phyloP scores from a whole-genome alignment of 2,888 invertebrate species.

The Willowsia nigromaculata region DNA sequence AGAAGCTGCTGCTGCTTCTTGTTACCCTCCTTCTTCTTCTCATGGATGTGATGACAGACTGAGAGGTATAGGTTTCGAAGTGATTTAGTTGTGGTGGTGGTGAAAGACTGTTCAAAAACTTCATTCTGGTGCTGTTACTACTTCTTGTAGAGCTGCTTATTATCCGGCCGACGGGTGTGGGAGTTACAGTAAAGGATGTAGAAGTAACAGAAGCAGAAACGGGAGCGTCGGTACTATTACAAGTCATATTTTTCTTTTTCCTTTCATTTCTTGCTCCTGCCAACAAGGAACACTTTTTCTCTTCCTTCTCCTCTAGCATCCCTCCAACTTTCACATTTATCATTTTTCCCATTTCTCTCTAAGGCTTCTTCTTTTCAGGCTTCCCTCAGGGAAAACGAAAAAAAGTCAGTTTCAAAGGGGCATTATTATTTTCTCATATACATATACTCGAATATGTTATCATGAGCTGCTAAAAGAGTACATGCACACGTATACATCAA shows the following conservation, averaged over 20 bases:
- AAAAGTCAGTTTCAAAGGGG: constrained; percentile 66
- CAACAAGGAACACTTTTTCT: constrained; percentile 59
- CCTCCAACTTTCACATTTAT: constrained; percentile 64
- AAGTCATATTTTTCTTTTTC: constrained; percentile 58
- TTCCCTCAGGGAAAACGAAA: constrained; percentile 57
- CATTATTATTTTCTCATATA: constrained; percentile 61
- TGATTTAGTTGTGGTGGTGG: constrained; percentile 63
- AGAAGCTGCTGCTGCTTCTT: constrained; percentile 14
- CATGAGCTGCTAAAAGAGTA: neutral
- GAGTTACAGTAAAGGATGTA: neutral
- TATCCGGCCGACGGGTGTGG: neutral
- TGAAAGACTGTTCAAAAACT: constrained; percentile 61
- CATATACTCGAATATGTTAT: neutral
- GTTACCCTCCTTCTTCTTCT: constrained; percentile 27
- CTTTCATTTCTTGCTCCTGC: constrained; percentile 42
- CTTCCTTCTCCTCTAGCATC: constrained; percentile 27
- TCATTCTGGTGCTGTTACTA: constrained; percentile 31
- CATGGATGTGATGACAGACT: constrained; percentile 34
- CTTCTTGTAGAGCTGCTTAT: neutral
- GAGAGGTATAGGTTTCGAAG: constrained; percentile 8
- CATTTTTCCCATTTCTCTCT: constrained; percentile 66
- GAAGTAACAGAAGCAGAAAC: neutral
- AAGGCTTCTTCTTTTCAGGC: constrained; percentile 55
- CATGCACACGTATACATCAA: neutral
- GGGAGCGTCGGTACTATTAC: neutral